These are phyloP conservation scores for Caenorhabditis drosophilae DNA, from an alignment of 2,888 invertebrate species.

Conservation along the genomic window DNA sequence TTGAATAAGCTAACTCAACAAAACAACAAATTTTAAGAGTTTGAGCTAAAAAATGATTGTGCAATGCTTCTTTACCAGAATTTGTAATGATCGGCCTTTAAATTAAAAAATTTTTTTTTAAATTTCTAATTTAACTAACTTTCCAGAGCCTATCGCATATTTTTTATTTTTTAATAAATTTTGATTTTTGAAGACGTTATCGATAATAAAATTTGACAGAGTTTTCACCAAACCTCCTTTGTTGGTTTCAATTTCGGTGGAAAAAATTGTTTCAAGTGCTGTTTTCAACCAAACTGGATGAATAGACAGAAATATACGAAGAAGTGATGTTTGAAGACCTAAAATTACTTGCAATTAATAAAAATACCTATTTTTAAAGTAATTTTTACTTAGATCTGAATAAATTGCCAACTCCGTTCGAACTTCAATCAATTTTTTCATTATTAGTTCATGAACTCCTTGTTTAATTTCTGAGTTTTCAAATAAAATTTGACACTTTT, in stretches of 20 bases:
- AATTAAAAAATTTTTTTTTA: not conserved
- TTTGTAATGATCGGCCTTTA: slow-evolving; percentile 36
- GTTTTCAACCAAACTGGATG: slow-evolving; percentile 48
- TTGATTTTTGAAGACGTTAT: slow-evolving; percentile 38
- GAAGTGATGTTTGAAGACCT: slow-evolving; percentile 42
- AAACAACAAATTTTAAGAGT: slow-evolving; percentile 33
- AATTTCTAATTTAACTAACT: slow-evolving; percentile 19
- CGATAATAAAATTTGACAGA: slow-evolving; percentile 36
- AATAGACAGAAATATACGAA: slow-evolving; percentile 44
- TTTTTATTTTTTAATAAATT: slow-evolving; percentile 43
- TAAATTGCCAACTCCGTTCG: slow-evolving; percentile 14
- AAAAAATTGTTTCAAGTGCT: slow-evolving; percentile 44
- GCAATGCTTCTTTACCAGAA: slow-evolving; percentile 38
- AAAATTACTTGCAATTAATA: slow-evolving; percentile 10
- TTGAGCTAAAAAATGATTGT: slow-evolving; percentile 35
- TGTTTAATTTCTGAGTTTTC: not conserved
- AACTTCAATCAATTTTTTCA: slow-evolving; percentile 10
- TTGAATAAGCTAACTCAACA: slow-evolving; percentile 22
- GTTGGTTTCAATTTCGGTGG: slow-evolving; percentile 9
- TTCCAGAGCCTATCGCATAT: slow-evolving; percentile 45
- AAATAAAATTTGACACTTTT: slow-evolving; percentile 5
- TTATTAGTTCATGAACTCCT: slow-evolving; percentile 9
- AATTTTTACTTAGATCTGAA: slow-evolving; percentile 8
- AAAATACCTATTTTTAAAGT: not conserved
- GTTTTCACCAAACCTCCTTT: slow-evolving; percentile 11